Evolutionary conservation across 1,140 invertebrate genomes (phyloP).

Genomic region (Bombus superbus): DNA sequence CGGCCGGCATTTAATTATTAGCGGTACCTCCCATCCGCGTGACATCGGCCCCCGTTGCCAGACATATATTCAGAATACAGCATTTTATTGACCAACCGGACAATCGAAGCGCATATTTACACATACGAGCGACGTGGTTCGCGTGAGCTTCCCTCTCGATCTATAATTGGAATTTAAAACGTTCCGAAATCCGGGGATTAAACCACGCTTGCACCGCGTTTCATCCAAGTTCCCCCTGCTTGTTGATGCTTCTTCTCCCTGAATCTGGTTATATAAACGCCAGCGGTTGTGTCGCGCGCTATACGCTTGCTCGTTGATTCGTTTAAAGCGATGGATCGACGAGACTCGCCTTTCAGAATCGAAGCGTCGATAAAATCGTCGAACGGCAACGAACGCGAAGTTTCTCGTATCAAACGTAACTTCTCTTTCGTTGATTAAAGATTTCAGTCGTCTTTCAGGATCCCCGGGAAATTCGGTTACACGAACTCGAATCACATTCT

Average conservation of each 20-base stretch:
- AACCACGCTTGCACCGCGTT: conserved; percentile 25
- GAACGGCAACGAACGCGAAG: not conserved
- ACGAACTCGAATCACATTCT: not conserved
- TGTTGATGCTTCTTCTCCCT: not conserved
- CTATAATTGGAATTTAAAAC: conserved; percentile 63
- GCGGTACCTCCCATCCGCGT: conserved; percentile 19
- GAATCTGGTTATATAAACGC: not conserved
- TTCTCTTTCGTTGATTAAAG: not conserved
- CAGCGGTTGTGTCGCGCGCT: not conserved
- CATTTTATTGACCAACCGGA: conserved; percentile 65
- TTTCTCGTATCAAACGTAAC: too few species aligned
- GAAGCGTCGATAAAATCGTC: not conserved
- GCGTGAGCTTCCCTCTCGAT: conserved; percentile 9
- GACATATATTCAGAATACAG: conserved; percentile 36
- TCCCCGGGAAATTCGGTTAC: not conserved
- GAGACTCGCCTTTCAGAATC: not conserved
- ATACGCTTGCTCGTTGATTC: not conserved
- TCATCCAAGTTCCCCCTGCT: not conserved
- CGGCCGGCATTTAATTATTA: conserved; percentile 69
- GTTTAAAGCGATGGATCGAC: not conserved
- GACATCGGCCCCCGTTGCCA: conserved; percentile 17
- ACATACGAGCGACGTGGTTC: conserved; percentile 38
- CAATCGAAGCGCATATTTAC: conserved; percentile 65
- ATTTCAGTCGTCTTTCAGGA: not conserved
- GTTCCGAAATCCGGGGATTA: conserved; percentile 53